Evolutionary conservation across 2,113 vertebrate species (phyloP).

Genomic region (Triplophysa siluroides): DNA sequence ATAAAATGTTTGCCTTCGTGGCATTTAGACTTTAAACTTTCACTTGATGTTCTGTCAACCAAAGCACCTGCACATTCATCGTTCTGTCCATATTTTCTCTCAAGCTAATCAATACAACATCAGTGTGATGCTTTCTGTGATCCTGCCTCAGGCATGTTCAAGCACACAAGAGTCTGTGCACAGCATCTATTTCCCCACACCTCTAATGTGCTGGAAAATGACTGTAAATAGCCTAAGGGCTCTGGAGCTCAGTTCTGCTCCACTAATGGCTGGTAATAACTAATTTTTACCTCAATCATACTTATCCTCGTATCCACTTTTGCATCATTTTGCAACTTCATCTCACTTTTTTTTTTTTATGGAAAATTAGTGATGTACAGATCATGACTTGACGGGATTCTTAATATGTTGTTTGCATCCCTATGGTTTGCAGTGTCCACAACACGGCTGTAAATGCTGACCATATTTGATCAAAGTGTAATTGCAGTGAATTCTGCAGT

Average conservation of each 20-base stretch:
- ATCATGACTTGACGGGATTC: neutral
- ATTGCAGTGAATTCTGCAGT: neutral
- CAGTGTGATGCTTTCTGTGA: neutral
- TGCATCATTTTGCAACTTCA: neutral
- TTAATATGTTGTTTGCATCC: slow-evolving; percentile 12
- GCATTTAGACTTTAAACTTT: neutral
- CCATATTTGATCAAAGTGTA: slow-evolving; percentile 49
- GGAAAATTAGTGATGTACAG: neutral
- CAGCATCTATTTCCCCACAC: slow-evolving; percentile 15
- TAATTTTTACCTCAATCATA: slow-evolving; percentile 14
- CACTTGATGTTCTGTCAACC: neutral
- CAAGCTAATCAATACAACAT: neutral
- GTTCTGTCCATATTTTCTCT: neutral
- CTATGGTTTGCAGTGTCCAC: neutral
- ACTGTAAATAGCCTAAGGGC: slow-evolving; percentile 36
- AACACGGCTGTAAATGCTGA: slow-evolving; percentile 28
- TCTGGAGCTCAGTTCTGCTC: slow-evolving; percentile 15
- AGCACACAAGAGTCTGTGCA: neutral
- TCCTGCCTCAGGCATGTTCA: slow-evolving; percentile 1
- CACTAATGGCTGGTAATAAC: slow-evolving; percentile 30
- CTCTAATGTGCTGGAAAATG: slow-evolving; percentile 41
- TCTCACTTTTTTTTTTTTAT: neutral
- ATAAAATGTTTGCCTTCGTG: neutral
- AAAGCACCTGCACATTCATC: neutral
- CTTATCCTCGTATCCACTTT: slow-evolving; percentile 3